Percentiles rank a stretch among this genome's conserved stretches.
phyloP scores from a whole-genome alignment of 1,140 invertebrate genomes.

The Eufriesea mexicana region DNA sequence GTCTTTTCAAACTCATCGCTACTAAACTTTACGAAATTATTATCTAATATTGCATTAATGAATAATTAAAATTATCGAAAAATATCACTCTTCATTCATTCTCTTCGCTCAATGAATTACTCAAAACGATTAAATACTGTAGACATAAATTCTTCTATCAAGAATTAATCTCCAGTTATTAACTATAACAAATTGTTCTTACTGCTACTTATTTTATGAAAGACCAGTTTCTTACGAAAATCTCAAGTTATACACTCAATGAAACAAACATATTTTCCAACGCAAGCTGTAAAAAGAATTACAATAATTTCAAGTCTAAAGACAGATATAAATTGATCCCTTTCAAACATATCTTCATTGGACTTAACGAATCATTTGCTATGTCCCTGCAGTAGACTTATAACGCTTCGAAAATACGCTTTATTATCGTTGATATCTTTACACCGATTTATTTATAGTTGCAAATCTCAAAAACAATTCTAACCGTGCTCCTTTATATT shows the following conservation, averaged over 20 bases:
- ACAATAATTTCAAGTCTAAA: not conserved
- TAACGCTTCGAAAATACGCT: not conserved
- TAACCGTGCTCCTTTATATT: no score
- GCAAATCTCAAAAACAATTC: not conserved
- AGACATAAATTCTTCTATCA: not conserved
- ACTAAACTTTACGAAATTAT: constrained; percentile 8
- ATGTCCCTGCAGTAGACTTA: not conserved
- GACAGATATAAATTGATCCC: not conserved
- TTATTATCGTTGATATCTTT: not conserved
- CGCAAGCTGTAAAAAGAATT: not conserved
- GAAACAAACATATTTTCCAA: not conserved
- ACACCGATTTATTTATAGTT: not conserved
- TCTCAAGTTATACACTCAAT: not conserved
- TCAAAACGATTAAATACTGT: not conserved
- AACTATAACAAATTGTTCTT: not conserved
- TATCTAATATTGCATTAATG: not conserved
- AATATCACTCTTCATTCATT: constrained; percentile 11
- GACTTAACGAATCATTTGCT: not conserved
- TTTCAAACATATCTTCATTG: not conserved
- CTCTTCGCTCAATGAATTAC: not conserved
- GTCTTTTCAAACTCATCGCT: constrained; percentile 33
- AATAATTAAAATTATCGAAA: not conserved
- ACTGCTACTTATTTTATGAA: not conserved
- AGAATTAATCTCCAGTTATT: not conserved
- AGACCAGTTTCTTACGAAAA: constrained; percentile 2